A percentile compares a stretch with the other conserved stretches of the same genome.
Conservation (phyloP, 2,888 invertebrate genomes). For the Aspidiotus rigidus region DNA sequence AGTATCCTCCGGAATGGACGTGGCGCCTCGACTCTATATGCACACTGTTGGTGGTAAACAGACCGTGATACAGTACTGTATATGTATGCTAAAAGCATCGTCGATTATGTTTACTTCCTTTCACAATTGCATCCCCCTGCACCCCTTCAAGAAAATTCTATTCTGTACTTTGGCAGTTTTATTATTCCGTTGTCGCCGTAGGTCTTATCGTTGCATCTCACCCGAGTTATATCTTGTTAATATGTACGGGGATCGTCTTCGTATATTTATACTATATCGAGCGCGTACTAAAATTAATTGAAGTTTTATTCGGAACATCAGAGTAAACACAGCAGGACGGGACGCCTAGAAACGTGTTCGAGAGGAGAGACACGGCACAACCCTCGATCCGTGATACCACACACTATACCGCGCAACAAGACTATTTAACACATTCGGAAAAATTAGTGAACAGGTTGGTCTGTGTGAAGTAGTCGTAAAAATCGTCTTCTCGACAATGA, state of each 20-base stretch:
- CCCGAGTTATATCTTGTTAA: not conserved
- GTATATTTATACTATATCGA: not conserved
- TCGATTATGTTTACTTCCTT: not conserved
- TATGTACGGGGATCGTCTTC: not conserved
- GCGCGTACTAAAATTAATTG: conserved; percentile 2
- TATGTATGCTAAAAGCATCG: conserved; percentile 2
- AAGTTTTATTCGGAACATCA: conserved; percentile 1
- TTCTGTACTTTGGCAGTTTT: conserved; percentile 27
- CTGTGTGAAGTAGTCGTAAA: not conserved
- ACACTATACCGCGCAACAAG: no score
- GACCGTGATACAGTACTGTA: not conserved
- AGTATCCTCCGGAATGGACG: not conserved
- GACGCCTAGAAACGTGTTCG: not conserved
- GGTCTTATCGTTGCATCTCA: conserved; percentile 23
- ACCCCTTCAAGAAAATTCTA: not conserved
- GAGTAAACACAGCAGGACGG: conserved; percentile 2
- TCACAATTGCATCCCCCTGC: not conserved
- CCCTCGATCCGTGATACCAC: not conserved
- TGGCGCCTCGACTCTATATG: not conserved
- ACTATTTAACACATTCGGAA: no score
- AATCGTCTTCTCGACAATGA: not conserved
- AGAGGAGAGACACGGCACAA: not conserved
- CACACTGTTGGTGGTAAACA: conserved; percentile 2
- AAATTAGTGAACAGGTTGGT: not conserved
- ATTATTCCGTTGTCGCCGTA: conserved; percentile 30